Percentiles rank a stretch among this genome's conserved stretches.
Evolutionary conservation across 2,888 invertebrate species (phyloP).

Genomic region (Eupithecia insigniata): DNA sequence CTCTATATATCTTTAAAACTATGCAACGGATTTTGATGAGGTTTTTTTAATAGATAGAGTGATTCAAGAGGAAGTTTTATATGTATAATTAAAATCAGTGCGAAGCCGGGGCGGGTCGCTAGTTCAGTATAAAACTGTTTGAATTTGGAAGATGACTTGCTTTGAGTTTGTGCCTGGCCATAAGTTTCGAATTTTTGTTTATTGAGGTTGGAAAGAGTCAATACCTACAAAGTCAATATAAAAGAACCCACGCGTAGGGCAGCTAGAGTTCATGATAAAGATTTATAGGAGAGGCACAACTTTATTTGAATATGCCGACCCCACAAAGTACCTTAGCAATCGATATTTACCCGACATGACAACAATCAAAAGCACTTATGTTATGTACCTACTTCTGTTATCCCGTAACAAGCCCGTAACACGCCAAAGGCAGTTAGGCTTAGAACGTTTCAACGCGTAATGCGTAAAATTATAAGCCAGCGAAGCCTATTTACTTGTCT

Average conservation of each 20-base stretch:
- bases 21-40: too few species aligned
- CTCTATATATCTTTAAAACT: too few species aligned
- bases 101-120: too few species aligned
- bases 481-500: conserved; percentile 28
- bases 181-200: not conserved
- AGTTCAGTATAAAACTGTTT: not conserved
- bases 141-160: not conserved
- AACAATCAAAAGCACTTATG: conserved; percentile 6
- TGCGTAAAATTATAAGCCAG: conserved; percentile 30
- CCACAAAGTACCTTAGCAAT: not conserved
- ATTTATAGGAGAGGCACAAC: not conserved
- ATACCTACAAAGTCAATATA: not conserved
- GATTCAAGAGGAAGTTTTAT: too few species aligned
- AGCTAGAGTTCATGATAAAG: not conserved
- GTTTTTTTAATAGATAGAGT: too few species aligned
- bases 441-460: conserved; percentile 19
- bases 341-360: not conserved
- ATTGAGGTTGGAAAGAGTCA: not conserved
- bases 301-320: not conserved
- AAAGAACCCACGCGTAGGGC: not conserved
- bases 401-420: conserved; percentile 3
- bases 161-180: not conserved
- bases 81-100: too few species aligned
- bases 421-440: conserved; percentile 18
- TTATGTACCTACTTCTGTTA: not conserved